Evolutionary conservation across 2,888 invertebrate genomes (phyloP).

Genomic region (Pandemis cinnamomeana): DNA sequence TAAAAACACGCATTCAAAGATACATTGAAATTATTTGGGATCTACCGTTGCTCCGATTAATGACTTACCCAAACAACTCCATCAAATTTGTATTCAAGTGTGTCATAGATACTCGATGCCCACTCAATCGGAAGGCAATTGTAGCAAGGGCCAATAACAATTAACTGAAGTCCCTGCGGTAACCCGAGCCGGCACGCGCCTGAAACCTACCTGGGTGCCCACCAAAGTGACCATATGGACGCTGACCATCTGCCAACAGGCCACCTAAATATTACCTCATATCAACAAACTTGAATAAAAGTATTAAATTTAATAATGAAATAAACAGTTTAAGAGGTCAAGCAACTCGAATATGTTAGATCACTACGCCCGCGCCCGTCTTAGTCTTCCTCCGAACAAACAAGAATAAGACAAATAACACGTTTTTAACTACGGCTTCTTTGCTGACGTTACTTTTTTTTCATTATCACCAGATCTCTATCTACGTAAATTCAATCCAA

Average conservation of each 20-base stretch:
- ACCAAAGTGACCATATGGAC: conserved; percentile 70
- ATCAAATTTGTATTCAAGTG: neutral
- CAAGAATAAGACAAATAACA: too few species aligned
- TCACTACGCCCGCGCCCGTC: too few species aligned
- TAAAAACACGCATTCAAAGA: neutral
- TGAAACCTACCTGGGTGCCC: conserved; percentile 60
- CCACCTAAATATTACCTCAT: neutral
- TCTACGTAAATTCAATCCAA: too few species aligned
- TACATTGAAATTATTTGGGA: neutral
- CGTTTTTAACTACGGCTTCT: too few species aligned
- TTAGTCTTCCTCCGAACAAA: too few species aligned
- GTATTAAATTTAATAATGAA: too few species aligned
- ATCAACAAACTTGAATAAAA: too few species aligned
- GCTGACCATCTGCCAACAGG: conserved; percentile 44
- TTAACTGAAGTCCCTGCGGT: conserved; percentile 74
- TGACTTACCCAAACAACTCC: neutral
- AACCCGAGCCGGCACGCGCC: conserved; percentile 68
- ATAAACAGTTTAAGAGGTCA: too few species aligned
- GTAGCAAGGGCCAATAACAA: conserved; percentile 70
- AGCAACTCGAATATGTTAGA: too few species aligned
- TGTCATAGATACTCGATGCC: conserved; percentile 58
- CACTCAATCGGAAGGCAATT: conserved; percentile 56
- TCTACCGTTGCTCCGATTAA: neutral
- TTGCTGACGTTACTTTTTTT: too few species aligned
- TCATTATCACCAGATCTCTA: too few species aligned